Percentiles rank a stretch among this genome's conserved stretches.
phyloP scores from a whole-genome alignment of 1,140 invertebrate species.

The Zaprionus vittiger region DNA sequence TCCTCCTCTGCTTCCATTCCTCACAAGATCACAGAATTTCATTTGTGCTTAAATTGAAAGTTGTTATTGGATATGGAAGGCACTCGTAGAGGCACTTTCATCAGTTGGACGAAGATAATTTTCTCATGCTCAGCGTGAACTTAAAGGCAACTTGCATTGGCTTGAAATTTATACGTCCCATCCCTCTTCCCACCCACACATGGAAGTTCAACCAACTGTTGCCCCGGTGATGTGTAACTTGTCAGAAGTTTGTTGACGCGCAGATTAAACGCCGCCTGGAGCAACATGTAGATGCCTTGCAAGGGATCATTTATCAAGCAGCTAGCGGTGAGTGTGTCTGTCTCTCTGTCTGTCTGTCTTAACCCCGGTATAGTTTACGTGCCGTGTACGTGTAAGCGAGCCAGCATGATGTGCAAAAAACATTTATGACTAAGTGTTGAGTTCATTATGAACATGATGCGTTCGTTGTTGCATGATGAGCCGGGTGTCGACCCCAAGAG shows the following conservation, averaged over 20 bases:
- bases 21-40: conserved; percentile 16
- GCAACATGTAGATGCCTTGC: conserved; percentile 52
- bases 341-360: conserved; percentile 44
- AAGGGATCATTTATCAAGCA: conserved; percentile 71
- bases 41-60: conserved; percentile 42
- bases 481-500: background rate
- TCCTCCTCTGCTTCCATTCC: background rate
- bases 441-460: conserved; percentile 15
- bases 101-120: conserved; percentile 42
- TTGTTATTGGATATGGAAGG: conserved; percentile 15
- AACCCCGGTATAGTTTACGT: background rate
- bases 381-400: conserved; percentile 25
- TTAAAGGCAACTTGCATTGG: conserved; percentile 15
- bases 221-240: conserved; percentile 74
- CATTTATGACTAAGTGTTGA: conserved; percentile 34
- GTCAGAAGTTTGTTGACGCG: conserved; percentile 76
- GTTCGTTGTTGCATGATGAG: conserved; percentile 7
- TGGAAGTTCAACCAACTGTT: conserved; percentile 72
- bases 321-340: conserved; percentile 47
- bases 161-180: background rate
- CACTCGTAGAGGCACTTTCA: background rate
- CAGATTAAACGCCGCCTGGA: conserved; percentile 67
- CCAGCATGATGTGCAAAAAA: conserved; percentile 6
- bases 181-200: no score
- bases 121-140: conserved; percentile 3